Base-by-base conservation (phyloP, 2,888 invertebrate genomes). In the Rambutsinella grinnellia region DNA sequence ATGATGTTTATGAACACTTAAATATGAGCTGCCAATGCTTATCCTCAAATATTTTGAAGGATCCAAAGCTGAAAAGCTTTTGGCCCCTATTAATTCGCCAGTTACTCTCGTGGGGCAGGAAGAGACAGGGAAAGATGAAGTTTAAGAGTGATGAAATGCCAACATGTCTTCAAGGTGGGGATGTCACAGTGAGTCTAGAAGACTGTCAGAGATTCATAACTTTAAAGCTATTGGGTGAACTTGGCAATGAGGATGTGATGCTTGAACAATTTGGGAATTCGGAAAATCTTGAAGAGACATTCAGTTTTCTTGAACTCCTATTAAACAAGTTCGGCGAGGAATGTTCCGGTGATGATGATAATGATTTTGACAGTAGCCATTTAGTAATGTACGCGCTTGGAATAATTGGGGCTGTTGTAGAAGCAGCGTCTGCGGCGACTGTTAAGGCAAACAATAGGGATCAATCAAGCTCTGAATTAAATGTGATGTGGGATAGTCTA, bases 241-340 rank as follows among this genome's bases (percentile, higher is more conserved):
- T 83, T 27, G 81, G 80, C 6, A 60, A 66, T 17, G 76, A 79
- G 53, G 80, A 82, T 28, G 53, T 36, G 17, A 63, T 83, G 17
- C 26, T 81, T 1, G 80, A 80, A 60, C 71, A 82, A 49, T 70
- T 76, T 62, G 76, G 76, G 6, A 47, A 62, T 2, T 53, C 63
- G 0, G 76, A 81, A 19, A 62, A 74, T 47, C 58, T 67, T 21
- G 51, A 76, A 13, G 71, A 80, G 53, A 76, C 76, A 10, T 44
- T 83, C 3, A 53, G 62, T 23, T 76, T 81, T 58, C 62, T 81
- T 13, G 78, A 82, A 60, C 54, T 83, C 36, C 56, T 82, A 15
- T 27, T 81, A 1, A 77, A 76, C n/a, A 79, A 79, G 47, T 68
- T 82, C 51, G 68, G 68, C 3, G 23, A 27, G 6, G 80, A 78